Base-by-base conservation (phyloP, 2,888 invertebrate species). In the Cataglyphis livida region DNA sequence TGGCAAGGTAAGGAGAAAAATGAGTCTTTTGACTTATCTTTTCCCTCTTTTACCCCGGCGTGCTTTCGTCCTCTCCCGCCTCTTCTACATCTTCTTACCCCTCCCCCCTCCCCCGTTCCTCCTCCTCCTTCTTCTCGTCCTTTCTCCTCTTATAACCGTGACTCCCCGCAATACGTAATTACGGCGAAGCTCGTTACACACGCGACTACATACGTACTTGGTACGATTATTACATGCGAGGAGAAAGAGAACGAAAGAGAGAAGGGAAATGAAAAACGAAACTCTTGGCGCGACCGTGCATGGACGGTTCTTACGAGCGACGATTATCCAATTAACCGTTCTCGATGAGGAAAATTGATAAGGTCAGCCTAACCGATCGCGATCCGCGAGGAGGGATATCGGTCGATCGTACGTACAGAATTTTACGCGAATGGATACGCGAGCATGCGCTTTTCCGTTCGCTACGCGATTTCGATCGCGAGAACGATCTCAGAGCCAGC, bases 271-370 rank as follows among this genome's bases (percentile, higher is more conserved):
- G 88, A 82, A 82, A 87, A 71, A 81, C 68, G 84, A 76, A 84
- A 83, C 76, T 10, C 57, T 62, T 57, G 51, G 48, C 81, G 84
- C 84, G 83, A 85, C 48, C 61, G 70, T 38, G 74, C 59, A 71
- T 61, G 54, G 59, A 44, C 59, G 79, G 75, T 75, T 76, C 88
- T 75, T 79, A 70, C 64, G 61, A 82, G 71, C 82, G 62, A 57
- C 90, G 85, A 89, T 89, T 90, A 90, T 89, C 90, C 89, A 90
- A 89, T 89, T 90, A 89, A 89, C 84, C 75, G 85, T 85, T 81
- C 78, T 51, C 64, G 62, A 59, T 59, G 65, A 28, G 66, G 81
- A 57, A 85, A 90, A 90, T 90, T 87, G 84, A 90, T 90, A 89
- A 89, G 84, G 82, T 85, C 82, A 78, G 57, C 73, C 57, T 85